A percentile compares a stretch with the other conserved stretches of the same genome.
Evolutionary conservation across 2,888 invertebrate species (phyloP).

Genomic region (Sabellastarte sp.): DNA sequence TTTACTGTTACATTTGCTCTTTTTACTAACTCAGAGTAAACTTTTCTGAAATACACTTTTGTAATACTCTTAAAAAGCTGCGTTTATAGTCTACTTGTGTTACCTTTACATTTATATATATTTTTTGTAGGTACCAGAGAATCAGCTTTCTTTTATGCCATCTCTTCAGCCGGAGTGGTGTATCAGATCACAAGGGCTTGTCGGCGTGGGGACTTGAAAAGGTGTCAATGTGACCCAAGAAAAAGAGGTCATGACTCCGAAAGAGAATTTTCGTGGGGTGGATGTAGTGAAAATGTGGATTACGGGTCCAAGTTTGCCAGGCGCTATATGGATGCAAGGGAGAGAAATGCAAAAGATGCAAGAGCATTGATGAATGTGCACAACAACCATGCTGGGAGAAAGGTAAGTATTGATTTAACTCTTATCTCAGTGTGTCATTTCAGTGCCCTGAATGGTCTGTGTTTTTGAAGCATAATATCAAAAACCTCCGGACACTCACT

Average conservation of each 20-base stretch:
- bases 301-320: constrained; percentile 80
- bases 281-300: constrained; percentile 64
- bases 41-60: too few relatives aligned
- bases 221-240: constrained; percentile 76
- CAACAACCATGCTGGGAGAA: constrained; percentile 94
- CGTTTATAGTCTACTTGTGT: too few relatives aligned
- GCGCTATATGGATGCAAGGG: constrained; percentile 90
- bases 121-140: too few relatives aligned
- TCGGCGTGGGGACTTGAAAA: constrained; percentile 82
- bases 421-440: too few relatives aligned
- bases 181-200: constrained; percentile 89
- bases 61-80: too few relatives aligned
- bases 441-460: too few relatives aligned
- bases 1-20: too few relatives aligned
- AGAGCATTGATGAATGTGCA: constrained; percentile 92
- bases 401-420: too few relatives aligned
- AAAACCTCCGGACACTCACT: too few relatives aligned
- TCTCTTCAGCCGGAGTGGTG: constrained; percentile 71
- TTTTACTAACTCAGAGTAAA: too few relatives aligned
- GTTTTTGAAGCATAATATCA: too few relatives aligned
- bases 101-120: too few relatives aligned
- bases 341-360: constrained; percentile 66
- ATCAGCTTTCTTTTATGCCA: constrained; percentile 65
- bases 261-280: constrained; percentile 73
- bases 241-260: constrained; percentile 45